Percentiles rank a stretch among this genome's conserved stretches.
Evolutionary conservation across 1,140 invertebrate genomes (phyloP).

Genomic region (Cydia strobilella): DNA sequence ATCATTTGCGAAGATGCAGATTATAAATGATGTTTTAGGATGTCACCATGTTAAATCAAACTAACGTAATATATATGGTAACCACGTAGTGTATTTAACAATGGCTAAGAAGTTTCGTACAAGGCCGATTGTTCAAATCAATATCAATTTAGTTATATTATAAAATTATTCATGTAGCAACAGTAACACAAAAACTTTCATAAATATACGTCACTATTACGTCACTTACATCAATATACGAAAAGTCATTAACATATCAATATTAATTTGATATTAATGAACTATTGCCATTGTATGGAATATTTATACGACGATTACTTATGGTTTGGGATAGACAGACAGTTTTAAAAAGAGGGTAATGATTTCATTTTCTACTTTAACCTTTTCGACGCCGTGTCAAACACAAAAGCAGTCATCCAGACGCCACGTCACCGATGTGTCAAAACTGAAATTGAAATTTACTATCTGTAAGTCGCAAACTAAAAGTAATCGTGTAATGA

Average conservation of each 20-base stretch:
- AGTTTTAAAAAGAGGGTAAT: too few relatives aligned
- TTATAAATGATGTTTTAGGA: neutral
- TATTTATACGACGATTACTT: neutral
- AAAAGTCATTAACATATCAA: neutral
- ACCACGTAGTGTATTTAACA: slow-evolving; percentile 8
- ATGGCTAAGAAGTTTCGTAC: neutral
- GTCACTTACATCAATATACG: neutral
- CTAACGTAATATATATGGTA: neutral
- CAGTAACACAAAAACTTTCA: neutral
- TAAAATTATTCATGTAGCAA: neutral
- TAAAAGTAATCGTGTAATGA: neutral
- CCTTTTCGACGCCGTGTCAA: too few relatives aligned
- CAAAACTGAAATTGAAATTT: too few relatives aligned
- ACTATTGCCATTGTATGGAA: neutral
- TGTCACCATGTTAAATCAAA: neutral
- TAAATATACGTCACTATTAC: neutral
- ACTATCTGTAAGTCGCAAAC: neutral
- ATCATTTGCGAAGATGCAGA: too few relatives aligned
- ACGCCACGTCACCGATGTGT: too few relatives aligned
- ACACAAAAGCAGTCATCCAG: too few relatives aligned
- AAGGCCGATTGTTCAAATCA: neutral
- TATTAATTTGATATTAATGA: neutral
- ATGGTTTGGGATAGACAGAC: neutral
- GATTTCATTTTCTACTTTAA: neutral
- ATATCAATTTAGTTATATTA: neutral